phyloP scores from a whole-genome alignment of 2,113 vertebrate species.

The Parotia lawesii region DNA sequence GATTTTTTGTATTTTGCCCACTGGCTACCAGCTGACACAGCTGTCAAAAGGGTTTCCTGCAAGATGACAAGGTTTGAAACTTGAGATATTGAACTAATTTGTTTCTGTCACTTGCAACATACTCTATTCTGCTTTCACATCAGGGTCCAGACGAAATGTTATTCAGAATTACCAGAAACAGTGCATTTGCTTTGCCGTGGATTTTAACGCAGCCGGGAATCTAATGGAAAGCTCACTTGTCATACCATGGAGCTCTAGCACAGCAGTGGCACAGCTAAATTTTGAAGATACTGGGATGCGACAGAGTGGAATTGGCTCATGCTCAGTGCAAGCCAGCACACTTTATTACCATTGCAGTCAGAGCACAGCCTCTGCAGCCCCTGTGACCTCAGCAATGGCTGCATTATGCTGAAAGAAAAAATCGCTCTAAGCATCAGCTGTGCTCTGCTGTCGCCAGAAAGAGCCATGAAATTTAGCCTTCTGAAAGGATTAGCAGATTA shows the following conservation, averaged over 20 bases:
- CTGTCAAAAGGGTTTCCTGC: not conserved
- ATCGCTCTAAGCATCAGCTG: not conserved
- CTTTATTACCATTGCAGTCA: constrained; percentile 2
- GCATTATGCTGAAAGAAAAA: not conserved
- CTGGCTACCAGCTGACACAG: not conserved
- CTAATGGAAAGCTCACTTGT: not conserved
- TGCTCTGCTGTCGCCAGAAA: constrained; percentile 2
- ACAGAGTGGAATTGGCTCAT: not conserved
- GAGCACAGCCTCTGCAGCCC: constrained; percentile 7
- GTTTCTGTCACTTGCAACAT: not conserved
- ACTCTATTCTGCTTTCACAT: not conserved
- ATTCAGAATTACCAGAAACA: not conserved
- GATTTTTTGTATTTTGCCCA: not conserved
- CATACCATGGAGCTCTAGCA: not conserved
- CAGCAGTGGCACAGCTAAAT: not conserved
- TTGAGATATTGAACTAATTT: not conserved
- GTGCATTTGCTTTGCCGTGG: not conserved
- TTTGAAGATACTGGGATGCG: not conserved
- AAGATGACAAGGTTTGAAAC: not conserved
- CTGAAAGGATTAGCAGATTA: not conserved
- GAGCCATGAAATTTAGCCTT: not conserved
- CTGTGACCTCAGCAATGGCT: not conserved
- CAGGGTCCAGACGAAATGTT: not conserved
- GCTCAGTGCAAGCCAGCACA: not conserved
- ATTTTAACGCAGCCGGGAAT: not conserved